These are phyloP conservation scores for Prosopocoilus inquinatus DNA, from an alignment of 2,888 invertebrate species.

Conservation along the genomic window DNA sequence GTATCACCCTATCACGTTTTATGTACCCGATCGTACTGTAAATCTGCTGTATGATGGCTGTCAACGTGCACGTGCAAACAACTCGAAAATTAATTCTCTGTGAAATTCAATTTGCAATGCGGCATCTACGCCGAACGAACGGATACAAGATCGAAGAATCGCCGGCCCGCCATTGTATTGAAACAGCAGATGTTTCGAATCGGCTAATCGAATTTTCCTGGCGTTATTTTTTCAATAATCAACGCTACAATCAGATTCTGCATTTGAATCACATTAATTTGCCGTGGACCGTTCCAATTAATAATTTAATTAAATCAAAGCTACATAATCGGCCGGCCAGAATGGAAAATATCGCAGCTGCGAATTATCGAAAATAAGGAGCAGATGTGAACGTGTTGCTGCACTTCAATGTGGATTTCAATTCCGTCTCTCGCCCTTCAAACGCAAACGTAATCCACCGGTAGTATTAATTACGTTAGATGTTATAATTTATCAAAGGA, in stretches of 20 bases:
- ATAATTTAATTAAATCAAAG: neutral
- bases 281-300: neutral
- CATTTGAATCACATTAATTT: neutral
- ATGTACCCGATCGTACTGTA: too few species aligned
- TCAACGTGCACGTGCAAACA: conserved; percentile 1
- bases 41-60: too few species aligned
- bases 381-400: too few species aligned
- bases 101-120: conserved; percentile 19
- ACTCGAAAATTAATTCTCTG: conserved; percentile 22
- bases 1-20: too few species aligned
- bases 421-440: too few species aligned
- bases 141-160: conserved; percentile 10
- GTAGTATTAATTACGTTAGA: too few species aligned
- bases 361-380: too few species aligned
- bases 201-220: conserved; percentile 23
- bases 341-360: too few species aligned
- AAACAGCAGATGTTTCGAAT: conserved; percentile 23
- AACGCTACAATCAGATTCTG: neutral
- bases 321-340: neutral
- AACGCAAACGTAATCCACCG: too few species aligned
- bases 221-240: conserved; percentile 1
- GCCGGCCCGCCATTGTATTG: conserved; percentile 8
- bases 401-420: too few species aligned
- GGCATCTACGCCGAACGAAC: conserved; percentile 20
- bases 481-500: too few species aligned